Evolutionary conservation across 1,140 invertebrate species (phyloP).

Genomic region (Caenorhabditis briggsae): DNA sequence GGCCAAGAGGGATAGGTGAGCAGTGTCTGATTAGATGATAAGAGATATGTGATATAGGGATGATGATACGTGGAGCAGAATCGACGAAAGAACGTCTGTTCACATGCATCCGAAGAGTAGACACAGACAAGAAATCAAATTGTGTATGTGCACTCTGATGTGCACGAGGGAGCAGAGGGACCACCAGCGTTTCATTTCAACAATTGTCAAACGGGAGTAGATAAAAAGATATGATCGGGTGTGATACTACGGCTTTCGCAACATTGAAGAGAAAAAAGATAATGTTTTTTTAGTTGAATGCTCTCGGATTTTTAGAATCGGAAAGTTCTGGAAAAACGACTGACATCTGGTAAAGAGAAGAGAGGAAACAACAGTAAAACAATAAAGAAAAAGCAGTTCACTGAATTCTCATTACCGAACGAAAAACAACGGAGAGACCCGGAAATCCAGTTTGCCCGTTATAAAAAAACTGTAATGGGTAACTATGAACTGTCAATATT

Average conservation of each 20-base stretch:
- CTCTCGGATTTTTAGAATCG: not conserved
- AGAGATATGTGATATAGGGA: conserved; percentile 16
- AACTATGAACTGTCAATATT: no score
- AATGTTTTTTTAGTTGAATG: not conserved
- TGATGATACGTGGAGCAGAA: not conserved
- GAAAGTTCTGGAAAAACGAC: not conserved
- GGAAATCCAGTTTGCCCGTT: not conserved
- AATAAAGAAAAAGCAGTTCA: not conserved
- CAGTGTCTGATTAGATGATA: conserved; percentile 26
- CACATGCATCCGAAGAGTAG: conserved; percentile 3
- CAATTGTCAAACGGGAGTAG: conserved; percentile 20
- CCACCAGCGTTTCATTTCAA: conserved; percentile 20
- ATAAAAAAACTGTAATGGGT: not conserved
- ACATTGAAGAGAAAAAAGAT: not conserved
- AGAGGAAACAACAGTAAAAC: not conserved
- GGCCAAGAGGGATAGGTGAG: not conserved
- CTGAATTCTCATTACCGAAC: not conserved
- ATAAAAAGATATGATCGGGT: not conserved
- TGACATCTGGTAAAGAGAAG: not conserved
- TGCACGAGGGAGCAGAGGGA: conserved; percentile 17
- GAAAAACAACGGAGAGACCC: not conserved
- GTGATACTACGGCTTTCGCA: not conserved
- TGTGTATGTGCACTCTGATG: conserved; percentile 39
- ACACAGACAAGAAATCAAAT: conserved; percentile 26
- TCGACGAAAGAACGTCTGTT: conserved; percentile 49